Percentiles rank a stretch among this genome's conserved stretches.
Conservation (phyloP, 2,113 vertebrate species). For the Sebastes schlegelii region DNA sequence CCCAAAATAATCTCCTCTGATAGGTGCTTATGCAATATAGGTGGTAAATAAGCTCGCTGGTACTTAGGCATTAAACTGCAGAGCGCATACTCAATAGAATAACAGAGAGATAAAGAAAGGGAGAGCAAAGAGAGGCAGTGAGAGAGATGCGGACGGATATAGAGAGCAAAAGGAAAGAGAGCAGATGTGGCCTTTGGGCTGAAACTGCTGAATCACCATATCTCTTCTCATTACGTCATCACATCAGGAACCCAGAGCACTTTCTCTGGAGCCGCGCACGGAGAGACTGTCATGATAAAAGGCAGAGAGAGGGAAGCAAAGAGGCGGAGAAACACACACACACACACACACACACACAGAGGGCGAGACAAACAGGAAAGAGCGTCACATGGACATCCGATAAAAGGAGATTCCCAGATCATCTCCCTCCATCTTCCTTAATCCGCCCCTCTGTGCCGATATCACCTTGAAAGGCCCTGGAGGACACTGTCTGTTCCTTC, state of each 20-base stretch:
- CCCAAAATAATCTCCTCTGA: slow-evolving; percentile 38
- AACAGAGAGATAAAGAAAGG: slow-evolving; percentile 24
- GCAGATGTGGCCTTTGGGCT: slow-evolving; percentile 80
- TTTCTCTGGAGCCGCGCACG: slow-evolving; percentile 56
- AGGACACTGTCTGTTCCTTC: slow-evolving; percentile 40
- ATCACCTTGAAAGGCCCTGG: slow-evolving; percentile 65
- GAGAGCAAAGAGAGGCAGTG: slow-evolving; percentile 1
- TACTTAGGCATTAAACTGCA: slow-evolving; percentile 13
- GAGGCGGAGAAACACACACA: background rate
- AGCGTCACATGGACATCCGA: background rate
- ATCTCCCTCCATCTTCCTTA: background rate
- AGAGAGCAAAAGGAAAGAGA: slow-evolving; percentile 58
- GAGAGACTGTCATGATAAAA: slow-evolving; percentile 43
- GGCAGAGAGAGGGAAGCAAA: slow-evolving; percentile 21
- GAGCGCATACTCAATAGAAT: slow-evolving; percentile 24
- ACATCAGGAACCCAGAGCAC: slow-evolving; percentile 55
- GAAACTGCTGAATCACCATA: slow-evolving; percentile 82
- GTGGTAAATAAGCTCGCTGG: slow-evolving; percentile 27
- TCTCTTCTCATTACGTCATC: slow-evolving; percentile 80
- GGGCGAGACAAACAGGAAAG: slow-evolving; percentile 6
- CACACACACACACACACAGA: background rate
- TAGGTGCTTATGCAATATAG: slow-evolving; percentile 34
- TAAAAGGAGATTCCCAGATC: slow-evolving; percentile 40
- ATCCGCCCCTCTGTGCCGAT: background rate
- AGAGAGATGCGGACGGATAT: slow-evolving; percentile 48